Evolutionary conservation across 2,113 vertebrate species (phyloP).

Genomic region (Microcebus ravelobensis): DNA sequence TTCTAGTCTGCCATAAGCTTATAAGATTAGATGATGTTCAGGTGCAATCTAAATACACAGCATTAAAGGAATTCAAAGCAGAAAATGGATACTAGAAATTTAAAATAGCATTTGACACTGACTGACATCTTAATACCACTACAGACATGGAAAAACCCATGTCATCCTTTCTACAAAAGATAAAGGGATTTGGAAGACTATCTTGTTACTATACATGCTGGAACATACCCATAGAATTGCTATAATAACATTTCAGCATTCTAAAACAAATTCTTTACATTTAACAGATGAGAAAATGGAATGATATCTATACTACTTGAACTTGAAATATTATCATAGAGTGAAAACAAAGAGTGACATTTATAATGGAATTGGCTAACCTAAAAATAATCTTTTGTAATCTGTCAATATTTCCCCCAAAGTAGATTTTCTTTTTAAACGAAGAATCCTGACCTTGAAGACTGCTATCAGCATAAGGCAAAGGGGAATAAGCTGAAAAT

Average conservation of each 20-base stretch:
- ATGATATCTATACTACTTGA: background rate
- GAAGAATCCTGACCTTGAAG: background rate
- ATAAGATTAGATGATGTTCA: constrained; percentile 54
- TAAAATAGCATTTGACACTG: constrained; percentile 63
- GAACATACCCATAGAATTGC: background rate
- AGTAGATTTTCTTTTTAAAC: constrained; percentile 48
- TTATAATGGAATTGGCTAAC: constrained; percentile 26
- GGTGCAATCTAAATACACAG: constrained; percentile 46
- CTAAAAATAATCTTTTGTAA: constrained; percentile 37
- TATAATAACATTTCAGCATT: constrained; percentile 32
- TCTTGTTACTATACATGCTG: constrained; percentile 53
- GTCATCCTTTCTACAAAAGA: constrained; percentile 54
- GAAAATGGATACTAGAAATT: constrained; percentile 60
- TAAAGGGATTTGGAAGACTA: constrained; percentile 60
- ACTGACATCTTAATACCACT: constrained; percentile 69
- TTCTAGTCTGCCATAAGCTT: constrained; percentile 47
- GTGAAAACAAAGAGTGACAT: constrained; percentile 3
- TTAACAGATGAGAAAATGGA: constrained; percentile 38
- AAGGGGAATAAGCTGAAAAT: background rate
- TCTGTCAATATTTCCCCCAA: constrained; percentile 25
- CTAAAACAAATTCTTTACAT: constrained; percentile 15
- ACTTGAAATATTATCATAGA: constrained; percentile 27
- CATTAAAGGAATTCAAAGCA: constrained; percentile 51
- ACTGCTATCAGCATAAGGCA: background rate
- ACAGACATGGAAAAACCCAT: constrained; percentile 62